Evolutionary conservation across 2,113 vertebrate genomes (phyloP).

Genomic region (Tympanuchus pallidicinctus): DNA sequence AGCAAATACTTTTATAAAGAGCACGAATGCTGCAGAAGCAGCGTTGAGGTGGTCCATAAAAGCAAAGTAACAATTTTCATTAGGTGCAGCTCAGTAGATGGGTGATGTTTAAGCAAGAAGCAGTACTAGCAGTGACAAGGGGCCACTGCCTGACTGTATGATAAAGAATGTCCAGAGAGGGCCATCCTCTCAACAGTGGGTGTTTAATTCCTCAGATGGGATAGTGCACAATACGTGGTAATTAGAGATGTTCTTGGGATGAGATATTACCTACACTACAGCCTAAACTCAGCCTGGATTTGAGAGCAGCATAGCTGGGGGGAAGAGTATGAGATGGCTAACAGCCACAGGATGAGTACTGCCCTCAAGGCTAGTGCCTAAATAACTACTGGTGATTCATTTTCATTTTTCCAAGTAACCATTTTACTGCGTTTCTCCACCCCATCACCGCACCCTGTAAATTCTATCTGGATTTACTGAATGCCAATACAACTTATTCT

Average conservation of each 20-base stretch:
- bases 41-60: background rate
- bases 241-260: background rate
- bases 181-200: background rate
- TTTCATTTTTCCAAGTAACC: constrained; percentile 46
- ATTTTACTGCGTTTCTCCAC: constrained; percentile 67
- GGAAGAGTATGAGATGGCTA: constrained; percentile 29
- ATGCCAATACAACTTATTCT: constrained; percentile 40
- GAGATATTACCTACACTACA: background rate
- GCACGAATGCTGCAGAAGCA: background rate
- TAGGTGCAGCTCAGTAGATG: background rate
- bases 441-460: constrained; percentile 38
- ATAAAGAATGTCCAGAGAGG: background rate
- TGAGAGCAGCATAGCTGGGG: background rate
- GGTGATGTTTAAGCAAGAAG: background rate
- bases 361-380: constrained; percentile 48
- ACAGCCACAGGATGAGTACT: constrained; percentile 22
- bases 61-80: background rate
- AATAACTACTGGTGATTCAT: constrained; percentile 60
- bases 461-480: constrained; percentile 41
- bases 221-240: background rate
- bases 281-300: background rate
- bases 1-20: background rate
- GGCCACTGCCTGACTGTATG: background rate
- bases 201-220: background rate
- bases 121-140: background rate